Conservation (phyloP, 2,888 invertebrate species). For the Heliothis peltigera region DNA sequence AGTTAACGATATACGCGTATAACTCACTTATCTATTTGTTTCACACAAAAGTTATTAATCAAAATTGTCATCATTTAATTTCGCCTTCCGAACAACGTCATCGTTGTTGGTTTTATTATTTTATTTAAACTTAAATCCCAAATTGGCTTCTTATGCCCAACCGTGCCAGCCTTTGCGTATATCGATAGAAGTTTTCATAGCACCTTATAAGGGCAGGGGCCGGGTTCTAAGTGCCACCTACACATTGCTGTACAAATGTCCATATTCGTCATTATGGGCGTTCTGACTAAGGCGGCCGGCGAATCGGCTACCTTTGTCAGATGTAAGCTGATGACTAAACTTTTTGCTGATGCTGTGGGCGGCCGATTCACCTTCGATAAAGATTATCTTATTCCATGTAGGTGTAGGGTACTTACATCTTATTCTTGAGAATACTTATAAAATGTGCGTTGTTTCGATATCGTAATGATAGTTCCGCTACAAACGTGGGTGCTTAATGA, state of each 20-base stretch:
- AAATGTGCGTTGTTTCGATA: slow-evolving; percentile 74
- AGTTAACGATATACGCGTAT: slow-evolving; percentile 14
- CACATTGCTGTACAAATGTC: slow-evolving; percentile 83
- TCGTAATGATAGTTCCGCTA: slow-evolving; percentile 72
- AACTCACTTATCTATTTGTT: not conserved
- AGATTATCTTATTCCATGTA: slow-evolving; percentile 80
- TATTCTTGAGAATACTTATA: slow-evolving; percentile 69
- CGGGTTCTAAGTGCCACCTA: slow-evolving; percentile 83
- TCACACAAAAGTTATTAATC: not conserved
- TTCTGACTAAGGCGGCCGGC: slow-evolving; percentile 81
- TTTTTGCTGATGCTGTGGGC: slow-evolving; percentile 80
- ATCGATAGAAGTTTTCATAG: slow-evolving; percentile 70
- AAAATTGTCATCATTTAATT: not conserved
- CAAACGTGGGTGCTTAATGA: slow-evolving; percentile 72
- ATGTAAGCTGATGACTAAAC: slow-evolving; percentile 81
- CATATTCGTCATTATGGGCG: slow-evolving; percentile 86
- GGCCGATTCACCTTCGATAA: slow-evolving; percentile 87
- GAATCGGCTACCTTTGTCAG: slow-evolving; percentile 87
- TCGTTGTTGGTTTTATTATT: slow-evolving; percentile 8
- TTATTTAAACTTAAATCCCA: slow-evolving; percentile 27
- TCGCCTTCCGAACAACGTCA: not conserved
- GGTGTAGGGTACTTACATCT: slow-evolving; percentile 75
- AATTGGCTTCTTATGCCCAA: slow-evolving; percentile 38
- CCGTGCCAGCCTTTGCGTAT: slow-evolving; percentile 47
- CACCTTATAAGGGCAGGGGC: slow-evolving; percentile 80